These are phyloP conservation scores for Drosophila mettleri DNA, from an alignment of 2,888 invertebrate species.

Conservation along the genomic window DNA sequence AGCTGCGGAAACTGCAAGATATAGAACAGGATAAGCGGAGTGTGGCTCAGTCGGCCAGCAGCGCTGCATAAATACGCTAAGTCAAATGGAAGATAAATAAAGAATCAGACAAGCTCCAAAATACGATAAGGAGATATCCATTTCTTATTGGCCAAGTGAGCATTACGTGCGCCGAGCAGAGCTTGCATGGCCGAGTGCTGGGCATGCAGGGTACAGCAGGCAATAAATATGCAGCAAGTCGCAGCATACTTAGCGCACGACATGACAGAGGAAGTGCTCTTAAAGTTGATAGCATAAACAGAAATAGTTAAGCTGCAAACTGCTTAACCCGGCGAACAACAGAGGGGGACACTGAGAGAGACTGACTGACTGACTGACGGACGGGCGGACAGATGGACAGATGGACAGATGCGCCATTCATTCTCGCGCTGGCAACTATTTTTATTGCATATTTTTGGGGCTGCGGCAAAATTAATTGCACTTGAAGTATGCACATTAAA, in stretches of 20 bases:
- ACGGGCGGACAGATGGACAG: not conserved
- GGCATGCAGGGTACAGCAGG: conserved; percentile 31
- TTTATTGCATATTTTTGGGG: conserved; percentile 73
- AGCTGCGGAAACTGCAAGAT: conserved; percentile 40
- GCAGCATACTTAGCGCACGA: conserved; percentile 40
- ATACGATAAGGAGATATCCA: not conserved
- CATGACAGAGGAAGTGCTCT: conserved; percentile 44
- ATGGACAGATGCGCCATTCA: conserved; percentile 31
- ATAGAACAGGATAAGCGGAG: not conserved
- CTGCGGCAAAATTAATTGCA: conserved; percentile 70
- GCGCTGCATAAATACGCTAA: too few species aligned
- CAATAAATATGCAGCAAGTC: conserved; percentile 65
- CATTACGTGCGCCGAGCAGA: too few species aligned
- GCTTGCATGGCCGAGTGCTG: not conserved
- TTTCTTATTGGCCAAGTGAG: too few species aligned
- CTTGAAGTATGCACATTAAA: conserved; percentile 77
- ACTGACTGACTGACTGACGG: not conserved
- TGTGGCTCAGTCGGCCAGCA: not conserved
- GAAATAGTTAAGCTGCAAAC: conserved; percentile 23
- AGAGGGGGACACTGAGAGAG: not conserved
- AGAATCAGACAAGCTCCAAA: not conserved
- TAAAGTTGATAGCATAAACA: conserved; percentile 45
- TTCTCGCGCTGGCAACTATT: conserved; percentile 63
- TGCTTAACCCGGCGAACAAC: not conserved
- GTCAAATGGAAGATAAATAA: not conserved